A percentile compares a stretch with the other conserved stretches of the same genome.
These are phyloP conservation scores for Gallinago undulata DNA, from an alignment of 2,113 vertebrate species.

Conservation along the genomic window DNA sequence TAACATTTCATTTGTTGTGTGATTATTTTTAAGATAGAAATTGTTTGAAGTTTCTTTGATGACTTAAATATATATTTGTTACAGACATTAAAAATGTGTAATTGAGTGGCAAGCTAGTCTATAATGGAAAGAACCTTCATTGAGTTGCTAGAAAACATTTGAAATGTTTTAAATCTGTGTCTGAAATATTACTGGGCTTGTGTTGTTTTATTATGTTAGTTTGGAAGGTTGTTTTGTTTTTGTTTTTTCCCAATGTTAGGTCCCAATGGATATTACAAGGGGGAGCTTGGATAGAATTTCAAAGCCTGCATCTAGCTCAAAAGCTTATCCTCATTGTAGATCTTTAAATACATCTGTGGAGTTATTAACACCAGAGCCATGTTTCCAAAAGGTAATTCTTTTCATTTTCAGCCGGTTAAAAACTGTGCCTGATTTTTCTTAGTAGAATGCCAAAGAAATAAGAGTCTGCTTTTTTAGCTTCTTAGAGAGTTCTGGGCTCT, in stretches of 20 bases:
- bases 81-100: background rate
- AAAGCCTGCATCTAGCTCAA: slow-evolving; percentile 74
- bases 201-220: background rate
- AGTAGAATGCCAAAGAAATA: background rate
- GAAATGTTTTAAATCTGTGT: background rate
- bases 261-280: slow-evolving; percentile 80
- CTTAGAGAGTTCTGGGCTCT: background rate
- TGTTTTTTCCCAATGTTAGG: background rate
- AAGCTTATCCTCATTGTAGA: slow-evolving; percentile 53
- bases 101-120: background rate
- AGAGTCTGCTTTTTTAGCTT: background rate
- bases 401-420: background rate
- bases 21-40: background rate
- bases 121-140: background rate
- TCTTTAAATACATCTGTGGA: slow-evolving; percentile 74
- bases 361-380: slow-evolving; percentile 74
- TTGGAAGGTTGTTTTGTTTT: background rate
- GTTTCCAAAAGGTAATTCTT: slow-evolving; percentile 73
- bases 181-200: background rate
- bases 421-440: background rate
- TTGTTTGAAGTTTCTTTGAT: background rate
- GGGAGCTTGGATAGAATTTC: slow-evolving; percentile 81
- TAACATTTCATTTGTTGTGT: background rate
- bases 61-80: background rate
- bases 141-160: background rate